A percentile compares a stretch with the other conserved stretches of the same genome.
Evolutionary conservation across 1,140 invertebrate genomes (phyloP).

Genomic region (Pachypeltis micranthus): DNA sequence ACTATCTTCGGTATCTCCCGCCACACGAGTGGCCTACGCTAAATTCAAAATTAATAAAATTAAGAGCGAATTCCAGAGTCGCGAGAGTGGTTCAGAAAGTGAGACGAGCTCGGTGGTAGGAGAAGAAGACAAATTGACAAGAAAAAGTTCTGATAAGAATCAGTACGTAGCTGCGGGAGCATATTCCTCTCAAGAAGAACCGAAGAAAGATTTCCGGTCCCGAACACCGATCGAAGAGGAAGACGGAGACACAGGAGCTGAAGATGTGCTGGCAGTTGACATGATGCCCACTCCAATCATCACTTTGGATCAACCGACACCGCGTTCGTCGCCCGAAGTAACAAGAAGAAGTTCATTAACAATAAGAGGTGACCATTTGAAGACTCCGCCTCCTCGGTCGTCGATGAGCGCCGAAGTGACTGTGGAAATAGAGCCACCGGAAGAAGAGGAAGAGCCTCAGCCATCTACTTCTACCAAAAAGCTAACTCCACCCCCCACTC

Average conservation of each 20-base stretch:
- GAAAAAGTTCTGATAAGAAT: not conserved
- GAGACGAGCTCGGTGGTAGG: conserved; percentile 13
- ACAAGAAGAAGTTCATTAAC: not conserved
- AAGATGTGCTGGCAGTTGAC: conserved; percentile 24
- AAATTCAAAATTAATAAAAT: conserved; percentile 68
- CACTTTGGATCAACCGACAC: not conserved
- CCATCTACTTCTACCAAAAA: conserved; percentile 25
- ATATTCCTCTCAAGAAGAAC: conserved; percentile 23
- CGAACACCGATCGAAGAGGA: conserved; percentile 40
- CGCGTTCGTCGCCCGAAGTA: not conserved
- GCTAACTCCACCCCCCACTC: conserved; percentile 29
- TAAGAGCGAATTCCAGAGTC: conserved; percentile 40
- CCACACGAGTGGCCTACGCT: conserved; percentile 66
- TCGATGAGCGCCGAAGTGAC: conserved; percentile 24
- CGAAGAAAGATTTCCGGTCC: conserved; percentile 34
- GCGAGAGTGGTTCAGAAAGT: conserved; percentile 11
- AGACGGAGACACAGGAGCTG: conserved; percentile 33
- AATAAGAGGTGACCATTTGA: not conserved
- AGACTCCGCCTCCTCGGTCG: not conserved
- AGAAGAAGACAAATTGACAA: conserved; percentile 17
- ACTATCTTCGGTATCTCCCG: conserved; percentile 54
- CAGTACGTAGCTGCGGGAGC: conserved; percentile 31
- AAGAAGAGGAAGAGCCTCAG: conserved; percentile 27
- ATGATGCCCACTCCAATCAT: conserved; percentile 15
- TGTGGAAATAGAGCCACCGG: conserved; percentile 29